phyloP scores from a whole-genome alignment of 2,113 vertebrate species.

The Heloderma charlesbogerti region DNA sequence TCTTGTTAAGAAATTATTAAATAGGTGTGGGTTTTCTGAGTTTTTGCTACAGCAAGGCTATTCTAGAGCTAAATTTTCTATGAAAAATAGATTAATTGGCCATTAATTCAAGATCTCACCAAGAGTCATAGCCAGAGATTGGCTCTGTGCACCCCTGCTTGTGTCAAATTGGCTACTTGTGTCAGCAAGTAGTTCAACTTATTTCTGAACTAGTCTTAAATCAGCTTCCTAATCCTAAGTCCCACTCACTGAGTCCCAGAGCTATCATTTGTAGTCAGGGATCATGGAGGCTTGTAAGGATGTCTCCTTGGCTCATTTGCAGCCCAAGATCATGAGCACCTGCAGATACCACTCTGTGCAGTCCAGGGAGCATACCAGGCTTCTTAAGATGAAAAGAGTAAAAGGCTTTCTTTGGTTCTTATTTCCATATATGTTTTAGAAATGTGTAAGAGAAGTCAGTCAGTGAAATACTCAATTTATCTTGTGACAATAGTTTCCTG shows the following conservation, averaged over 20 bases:
- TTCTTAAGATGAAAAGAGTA: background rate
- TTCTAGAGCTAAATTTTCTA: background rate
- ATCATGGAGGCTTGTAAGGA: too few relatives aligned
- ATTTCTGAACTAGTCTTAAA: background rate
- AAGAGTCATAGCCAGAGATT: background rate
- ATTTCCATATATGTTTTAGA: slow-evolving; percentile 14
- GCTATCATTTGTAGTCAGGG: too few relatives aligned
- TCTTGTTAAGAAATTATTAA: background rate
- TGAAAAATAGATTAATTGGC: background rate
- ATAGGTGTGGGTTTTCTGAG: background rate
- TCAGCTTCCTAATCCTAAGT: background rate
- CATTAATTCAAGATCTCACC: background rate
- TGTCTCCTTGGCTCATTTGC: background rate
- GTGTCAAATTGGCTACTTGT: background rate
- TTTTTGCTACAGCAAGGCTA: background rate
- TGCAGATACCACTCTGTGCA: too few relatives aligned
- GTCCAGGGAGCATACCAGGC: rapidly evolving
- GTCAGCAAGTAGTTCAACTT: background rate
- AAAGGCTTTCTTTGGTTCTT: background rate
- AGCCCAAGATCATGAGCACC: too few relatives aligned
- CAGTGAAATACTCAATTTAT: slow-evolving; percentile 8
- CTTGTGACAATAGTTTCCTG: background rate
- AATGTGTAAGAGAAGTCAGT: slow-evolving; percentile 18
- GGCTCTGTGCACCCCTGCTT: background rate
- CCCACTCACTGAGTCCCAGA: too few relatives aligned